These are phyloP conservation scores for Glandiceps talaboti DNA, from an alignment of 53 echinoderm and acorn worm genomes.

Conservation along the genomic window DNA sequence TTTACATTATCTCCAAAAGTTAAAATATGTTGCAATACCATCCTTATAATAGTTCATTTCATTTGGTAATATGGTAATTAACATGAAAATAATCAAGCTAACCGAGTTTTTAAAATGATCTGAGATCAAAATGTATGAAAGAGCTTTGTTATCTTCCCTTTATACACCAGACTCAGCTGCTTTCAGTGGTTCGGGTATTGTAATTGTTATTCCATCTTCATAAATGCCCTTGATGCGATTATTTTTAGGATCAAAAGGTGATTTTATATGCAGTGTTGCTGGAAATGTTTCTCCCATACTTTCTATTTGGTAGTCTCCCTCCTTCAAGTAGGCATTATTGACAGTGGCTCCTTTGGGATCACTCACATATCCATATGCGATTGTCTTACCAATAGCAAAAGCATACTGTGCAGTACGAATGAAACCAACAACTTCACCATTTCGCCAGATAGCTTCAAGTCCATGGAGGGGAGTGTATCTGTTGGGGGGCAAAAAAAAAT, in stretches of 20 bases:
- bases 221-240: conserved; percentile 64
- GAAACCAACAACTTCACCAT: conserved; percentile 64
- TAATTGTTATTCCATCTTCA: not conserved
- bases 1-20: too few relatives aligned
- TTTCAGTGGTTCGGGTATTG: not conserved
- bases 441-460: conserved; percentile 60
- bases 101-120: too few relatives aligned
- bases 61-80: too few relatives aligned
- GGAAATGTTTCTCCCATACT: conserved; percentile 59
- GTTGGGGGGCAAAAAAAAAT: not conserved
- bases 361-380: conserved; percentile 72
- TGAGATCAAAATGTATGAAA: too few relatives aligned
- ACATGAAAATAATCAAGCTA: too few relatives aligned
- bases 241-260: conserved; percentile 80
- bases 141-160: too few relatives aligned
- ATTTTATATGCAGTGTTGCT: conserved; percentile 60
- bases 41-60: too few relatives aligned
- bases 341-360: conserved; percentile 46
- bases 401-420: conserved; percentile 61
- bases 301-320: conserved; percentile 74
- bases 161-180: too few relatives aligned
- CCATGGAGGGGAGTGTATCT: conserved; percentile 59
- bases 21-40: too few relatives aligned
- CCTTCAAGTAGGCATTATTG: conserved; percentile 54
- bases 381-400: conserved; percentile 48